These are phyloP conservation scores for Cheirogaleus medius DNA, from an alignment of 2,113 vertebrate species.

Conservation along the genomic window DNA sequence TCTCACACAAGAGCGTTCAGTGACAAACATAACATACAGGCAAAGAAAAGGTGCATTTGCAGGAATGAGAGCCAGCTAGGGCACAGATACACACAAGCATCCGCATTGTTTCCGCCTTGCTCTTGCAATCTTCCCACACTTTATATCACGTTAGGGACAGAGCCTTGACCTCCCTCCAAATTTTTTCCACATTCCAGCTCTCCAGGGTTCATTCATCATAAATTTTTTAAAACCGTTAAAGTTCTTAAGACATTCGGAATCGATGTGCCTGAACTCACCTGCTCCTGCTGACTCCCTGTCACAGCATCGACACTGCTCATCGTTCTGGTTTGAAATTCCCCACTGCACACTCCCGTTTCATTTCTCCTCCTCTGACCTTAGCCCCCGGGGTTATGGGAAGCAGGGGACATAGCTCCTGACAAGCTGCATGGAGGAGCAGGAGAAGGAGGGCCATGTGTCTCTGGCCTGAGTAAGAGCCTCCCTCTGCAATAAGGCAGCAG, in stretches of 20 bases:
- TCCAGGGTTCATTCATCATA: neutral
- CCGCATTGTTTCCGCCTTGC: neutral
- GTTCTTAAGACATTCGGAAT: neutral
- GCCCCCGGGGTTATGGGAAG: neutral
- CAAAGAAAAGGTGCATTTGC: neutral
- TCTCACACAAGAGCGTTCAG: neutral
- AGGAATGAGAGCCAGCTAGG: neutral
- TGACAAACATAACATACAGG: neutral
- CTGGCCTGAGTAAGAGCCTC: neutral
- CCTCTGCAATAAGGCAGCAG: neutral
- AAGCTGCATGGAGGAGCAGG: neutral
- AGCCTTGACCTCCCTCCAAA: neutral
- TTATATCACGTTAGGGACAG: neutral
- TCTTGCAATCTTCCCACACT: neutral
- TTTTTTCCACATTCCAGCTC: neutral
- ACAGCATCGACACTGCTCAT: neutral
- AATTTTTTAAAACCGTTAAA: neutral
- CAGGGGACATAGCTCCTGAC: neutral
- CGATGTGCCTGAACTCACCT: neutral
- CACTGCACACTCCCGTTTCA: rapidly evolving
- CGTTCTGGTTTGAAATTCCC: neutral
- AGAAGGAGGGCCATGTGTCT: neutral
- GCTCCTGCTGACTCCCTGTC: neutral
- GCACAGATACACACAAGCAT: neutral
- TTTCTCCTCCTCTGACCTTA: neutral